Base-by-base conservation (phyloP, 2,888 invertebrate species). In the Liopterus haemorrhoidalis region DNA sequence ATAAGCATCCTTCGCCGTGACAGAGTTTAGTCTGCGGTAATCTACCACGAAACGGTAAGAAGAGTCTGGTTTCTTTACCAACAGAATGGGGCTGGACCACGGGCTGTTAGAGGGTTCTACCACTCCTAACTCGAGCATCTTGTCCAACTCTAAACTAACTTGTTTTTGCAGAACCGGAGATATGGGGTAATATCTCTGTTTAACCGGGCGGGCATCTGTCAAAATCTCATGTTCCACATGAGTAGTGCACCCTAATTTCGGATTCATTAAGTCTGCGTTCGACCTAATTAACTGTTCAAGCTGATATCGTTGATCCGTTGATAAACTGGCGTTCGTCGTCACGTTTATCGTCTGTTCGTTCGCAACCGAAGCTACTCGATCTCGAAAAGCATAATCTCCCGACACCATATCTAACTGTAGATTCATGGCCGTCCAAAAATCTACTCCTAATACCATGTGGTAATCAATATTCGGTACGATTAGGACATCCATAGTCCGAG, bases 381-480 rank as follows among this genome's bases (percentile, higher is more conserved):
- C 25, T 2, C 31, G n/a, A 31, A 40, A 40, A 11, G 30, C 14
- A 30, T 31, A 22, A 22, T 25, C 43, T 16, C 19, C 37, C 5
- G 28, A n/a, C 43, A n/a, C n/a, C n/a, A n/a, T n/a, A n/a, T n/a
- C n/a, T n/a, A n/a, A n/a, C n/a, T n/a, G n/a, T n/a, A n/a, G 30
- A 20, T 40, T 43, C 22, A 48, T 39, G 15, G 15, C 6, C 12
- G 24, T 33, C 49, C 47, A 53, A 27, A 48, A 53, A 32, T 53
- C 49, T 2, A 31, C 24, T 2, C 51, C 53, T 4, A 51, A 36
- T 16, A 53, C 49, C 24, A 52, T 30, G 4, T 27, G 18, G 24
- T 48, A 47, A 12, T 42, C 41, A 4, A 50, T 11, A 6, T 18
- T 14, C 3, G 53, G 49, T 5, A 53, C 32, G 4, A 52, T 44